Conservation (phyloP, 2,113 vertebrate genomes). For the Vicugna pacos region DNA sequence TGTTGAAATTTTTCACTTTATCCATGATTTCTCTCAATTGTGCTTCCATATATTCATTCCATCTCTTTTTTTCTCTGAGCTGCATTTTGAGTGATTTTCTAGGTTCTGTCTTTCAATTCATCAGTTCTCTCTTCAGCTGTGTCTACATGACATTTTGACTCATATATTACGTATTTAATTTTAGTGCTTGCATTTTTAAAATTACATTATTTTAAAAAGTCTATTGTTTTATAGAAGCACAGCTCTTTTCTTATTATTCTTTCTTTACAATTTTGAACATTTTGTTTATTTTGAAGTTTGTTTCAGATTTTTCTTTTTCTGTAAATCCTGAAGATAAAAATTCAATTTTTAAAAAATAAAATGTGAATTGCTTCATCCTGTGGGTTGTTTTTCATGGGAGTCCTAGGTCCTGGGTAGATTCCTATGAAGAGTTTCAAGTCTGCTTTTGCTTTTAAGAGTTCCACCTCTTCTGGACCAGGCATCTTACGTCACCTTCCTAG, state of each 20-base stretch:
- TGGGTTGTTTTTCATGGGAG: not conserved
- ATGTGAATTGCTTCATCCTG: not conserved
- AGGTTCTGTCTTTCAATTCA: not conserved
- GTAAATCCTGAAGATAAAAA: not conserved
- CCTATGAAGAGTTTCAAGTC: not conserved
- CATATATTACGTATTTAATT: not conserved
- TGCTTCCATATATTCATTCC: not conserved
- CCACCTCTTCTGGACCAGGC: not conserved
- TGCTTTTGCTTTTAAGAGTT: not conserved
- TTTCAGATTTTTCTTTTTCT: not conserved
- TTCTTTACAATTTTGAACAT: not conserved
- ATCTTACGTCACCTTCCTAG: constrained; percentile 25
- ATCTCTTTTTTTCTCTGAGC: not conserved
- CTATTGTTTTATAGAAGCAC: not conserved
- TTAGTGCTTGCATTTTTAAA: constrained; percentile 31
- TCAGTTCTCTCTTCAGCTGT: not conserved
- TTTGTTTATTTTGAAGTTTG: not conserved
- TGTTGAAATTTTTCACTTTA: not conserved
- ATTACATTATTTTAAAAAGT: not conserved
- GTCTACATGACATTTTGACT: not conserved
- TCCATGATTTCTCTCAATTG: not conserved
- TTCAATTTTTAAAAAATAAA: not conserved
- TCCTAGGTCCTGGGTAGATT: not conserved
- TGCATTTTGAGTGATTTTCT: constrained; percentile 37
- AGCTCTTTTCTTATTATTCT: not conserved